Base-by-base conservation (phyloP, 2,113 vertebrate species). In the Psittacara wagleri region DNA sequence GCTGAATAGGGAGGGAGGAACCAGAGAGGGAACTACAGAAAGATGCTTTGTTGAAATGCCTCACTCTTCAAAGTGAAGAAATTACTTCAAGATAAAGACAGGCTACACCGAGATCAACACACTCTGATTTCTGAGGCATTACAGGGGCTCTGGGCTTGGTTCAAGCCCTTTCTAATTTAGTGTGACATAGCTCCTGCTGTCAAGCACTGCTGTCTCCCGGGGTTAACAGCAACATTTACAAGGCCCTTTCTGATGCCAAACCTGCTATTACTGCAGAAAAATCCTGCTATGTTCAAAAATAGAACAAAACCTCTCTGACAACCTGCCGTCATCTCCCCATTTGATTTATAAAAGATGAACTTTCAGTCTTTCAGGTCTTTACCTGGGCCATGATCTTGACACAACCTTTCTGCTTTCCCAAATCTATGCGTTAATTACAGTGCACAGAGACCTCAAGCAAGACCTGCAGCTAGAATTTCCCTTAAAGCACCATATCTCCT, bases 1-100 rank as follows among this genome's bases (percentile, higher is more conserved):
- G 0, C 83, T 68, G 88, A 82, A 87, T 7, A 69, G 74, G 46
- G 91, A 92, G 77, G 91, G 94, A 95, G 88, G 92, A 79, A 44
- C 35, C 1, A 28, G n/a, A 86, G 76, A 41, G 52, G 54, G 48
- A 93, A n/a, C 76, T 66, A 74, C 13, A 79, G 66, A 89, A 67
- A 82, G 81, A 24, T 37, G 69, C 86, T 95, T 89, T 96, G 83
- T 76, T 84, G 66, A 91, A 92, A 94, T 84, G 77, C 54, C 63
- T 93, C 66, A 31, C 54, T 57, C 81, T 87, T 59, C 73, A 69
- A 91, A 94, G 86, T 64, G 78, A 84, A 59, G 27, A 84, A 88
- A 88, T 91, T 67, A 78, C 74, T 92, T 81, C 86, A 76, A 79
- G 46, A 28, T 76, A 74, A 89, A 82, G 83, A 72, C 67, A 79